Conservation (phyloP, 1,140 invertebrate genomes). For the Dolichoris vasculosae region DNA sequence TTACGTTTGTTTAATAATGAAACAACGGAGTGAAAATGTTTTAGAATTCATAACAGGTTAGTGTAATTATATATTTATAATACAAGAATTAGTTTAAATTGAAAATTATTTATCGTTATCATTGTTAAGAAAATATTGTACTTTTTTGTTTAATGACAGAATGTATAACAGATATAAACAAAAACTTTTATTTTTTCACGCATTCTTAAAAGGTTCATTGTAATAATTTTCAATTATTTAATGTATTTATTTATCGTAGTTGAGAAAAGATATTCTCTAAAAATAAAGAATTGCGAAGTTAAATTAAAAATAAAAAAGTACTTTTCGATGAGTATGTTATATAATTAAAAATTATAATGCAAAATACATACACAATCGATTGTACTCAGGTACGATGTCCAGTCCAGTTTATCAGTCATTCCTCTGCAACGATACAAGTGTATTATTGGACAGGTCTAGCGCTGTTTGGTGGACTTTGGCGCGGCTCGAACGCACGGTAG, state of each 20-base stretch:
- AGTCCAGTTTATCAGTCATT: slow-evolving; percentile 64
- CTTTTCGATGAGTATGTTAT: no score
- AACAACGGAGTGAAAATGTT: slow-evolving; percentile 79
- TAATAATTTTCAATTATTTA: no score
- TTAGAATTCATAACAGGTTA: slow-evolving; percentile 77
- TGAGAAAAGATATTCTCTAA: no score
- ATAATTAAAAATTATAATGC: neutral
- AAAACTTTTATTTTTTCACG: no score
- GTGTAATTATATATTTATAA: slow-evolving; percentile 8
- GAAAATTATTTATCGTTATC: neutral
- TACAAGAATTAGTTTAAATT: neutral
- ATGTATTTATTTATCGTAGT: no score
- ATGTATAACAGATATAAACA: no score
- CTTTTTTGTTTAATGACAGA: no score
- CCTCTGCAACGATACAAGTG: slow-evolving; percentile 70
- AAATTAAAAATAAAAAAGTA: no score
- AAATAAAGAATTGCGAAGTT: no score
- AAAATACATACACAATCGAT: slow-evolving; percentile 33
- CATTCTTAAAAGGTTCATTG: no score
- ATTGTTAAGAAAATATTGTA: no score
- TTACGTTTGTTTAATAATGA: slow-evolving; percentile 80
- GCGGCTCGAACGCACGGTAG: slow-evolving; percentile 74
- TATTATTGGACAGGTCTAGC: slow-evolving; percentile 58
- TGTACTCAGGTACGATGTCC: slow-evolving; percentile 60
- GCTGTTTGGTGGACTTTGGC: slow-evolving; percentile 77